These are phyloP conservation scores for Tetramorium parvispinum DNA, from an alignment of 1,140 invertebrate species.

Conservation along the genomic window DNA sequence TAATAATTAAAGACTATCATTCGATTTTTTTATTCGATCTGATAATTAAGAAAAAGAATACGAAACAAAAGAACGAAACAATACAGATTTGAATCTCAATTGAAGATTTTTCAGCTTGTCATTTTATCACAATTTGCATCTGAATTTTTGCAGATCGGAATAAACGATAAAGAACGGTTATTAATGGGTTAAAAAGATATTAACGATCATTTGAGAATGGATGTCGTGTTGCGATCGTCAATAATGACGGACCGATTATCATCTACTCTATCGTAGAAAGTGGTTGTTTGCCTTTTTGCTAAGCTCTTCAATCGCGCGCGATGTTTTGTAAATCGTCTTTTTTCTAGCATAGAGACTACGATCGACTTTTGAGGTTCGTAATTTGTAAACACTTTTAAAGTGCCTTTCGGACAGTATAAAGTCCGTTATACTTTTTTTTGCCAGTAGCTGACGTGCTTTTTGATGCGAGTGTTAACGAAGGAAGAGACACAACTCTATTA, in stretches of 20 bases:
- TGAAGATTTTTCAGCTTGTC: neutral
- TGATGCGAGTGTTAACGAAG: neutral
- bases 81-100: neutral
- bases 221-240: neutral
- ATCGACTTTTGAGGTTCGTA: conserved; percentile 63
- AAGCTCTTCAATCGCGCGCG: conserved; percentile 20
- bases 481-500: neutral
- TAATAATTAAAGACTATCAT: conserved; percentile 7
- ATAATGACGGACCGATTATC: conserved; percentile 11
- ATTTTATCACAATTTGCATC: neutral
- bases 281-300: conserved; percentile 23
- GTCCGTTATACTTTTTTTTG: conserved; percentile 12
- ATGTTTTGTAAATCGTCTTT: conserved; percentile 57
- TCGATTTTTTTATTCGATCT: neutral
- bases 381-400: conserved; percentile 61
- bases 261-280: conserved; percentile 38
- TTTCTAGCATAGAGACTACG: conserved; percentile 61
- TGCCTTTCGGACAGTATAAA: conserved; percentile 60
- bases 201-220: conserved; percentile 35
- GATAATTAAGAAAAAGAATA: neutral
- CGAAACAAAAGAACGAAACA: neutral
- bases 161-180: neutral
- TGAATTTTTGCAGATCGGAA: neutral
- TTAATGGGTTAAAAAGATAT: conserved; percentile 23
- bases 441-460: conserved; percentile 4